These are phyloP conservation scores for Prunella fulvescens DNA, from an alignment of 2,113 vertebrate species.

Conservation along the genomic window DNA sequence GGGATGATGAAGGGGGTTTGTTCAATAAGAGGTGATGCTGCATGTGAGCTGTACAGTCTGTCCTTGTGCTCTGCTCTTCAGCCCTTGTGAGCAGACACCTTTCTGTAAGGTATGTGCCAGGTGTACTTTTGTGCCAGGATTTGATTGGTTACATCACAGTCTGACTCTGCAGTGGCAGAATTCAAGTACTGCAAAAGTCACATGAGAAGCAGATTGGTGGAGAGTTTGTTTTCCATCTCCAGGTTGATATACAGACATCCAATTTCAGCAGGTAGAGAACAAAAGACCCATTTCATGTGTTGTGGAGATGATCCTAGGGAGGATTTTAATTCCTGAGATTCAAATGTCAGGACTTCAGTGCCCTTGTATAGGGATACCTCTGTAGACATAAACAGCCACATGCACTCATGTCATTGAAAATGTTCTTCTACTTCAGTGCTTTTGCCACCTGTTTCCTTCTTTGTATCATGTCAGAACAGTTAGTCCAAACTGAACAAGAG, in stretches of 20 bases:
- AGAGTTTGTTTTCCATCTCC: not conserved
- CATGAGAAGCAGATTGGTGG: not conserved
- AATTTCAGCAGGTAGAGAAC: not conserved
- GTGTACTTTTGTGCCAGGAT: not conserved
- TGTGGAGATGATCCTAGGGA: not conserved
- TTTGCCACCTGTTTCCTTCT: not conserved
- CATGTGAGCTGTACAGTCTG: not conserved
- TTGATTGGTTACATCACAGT: not conserved
- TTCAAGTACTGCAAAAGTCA: not conserved
- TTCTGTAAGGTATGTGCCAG: not conserved
- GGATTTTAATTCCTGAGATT: not conserved
- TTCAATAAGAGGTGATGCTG: not conserved
- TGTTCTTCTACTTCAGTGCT: not conserved
- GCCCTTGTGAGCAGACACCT: not conserved
- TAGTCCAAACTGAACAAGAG: not conserved
- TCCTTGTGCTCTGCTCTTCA: not conserved
- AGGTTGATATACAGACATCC: not conserved
- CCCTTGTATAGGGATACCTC: not conserved
- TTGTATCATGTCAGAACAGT: not conserved
- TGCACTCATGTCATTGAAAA: not conserved
- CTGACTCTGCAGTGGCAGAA: not conserved
- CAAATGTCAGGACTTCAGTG: not conserved
- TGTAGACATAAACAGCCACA: not conserved
- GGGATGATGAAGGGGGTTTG: not conserved
- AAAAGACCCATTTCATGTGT: not conserved